Percentiles rank a stretch among this genome's conserved stretches.
These are phyloP conservation scores for Tenodera sinensis DNA, from an alignment of 2,888 invertebrate genomes.

Conservation along the genomic window DNA sequence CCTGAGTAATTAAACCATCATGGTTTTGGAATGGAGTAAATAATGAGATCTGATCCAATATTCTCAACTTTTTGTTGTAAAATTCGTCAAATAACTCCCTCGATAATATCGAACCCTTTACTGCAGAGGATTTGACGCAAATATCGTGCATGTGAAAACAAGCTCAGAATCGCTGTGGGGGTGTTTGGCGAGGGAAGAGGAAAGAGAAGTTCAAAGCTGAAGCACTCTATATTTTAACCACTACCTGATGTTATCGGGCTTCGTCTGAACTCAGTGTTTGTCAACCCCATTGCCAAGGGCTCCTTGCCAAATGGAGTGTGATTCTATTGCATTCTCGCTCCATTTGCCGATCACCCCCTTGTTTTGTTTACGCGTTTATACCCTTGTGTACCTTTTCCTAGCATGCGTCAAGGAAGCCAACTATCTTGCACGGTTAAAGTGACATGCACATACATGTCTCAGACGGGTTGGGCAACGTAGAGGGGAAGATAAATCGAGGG, in stretches of 20 bases:
- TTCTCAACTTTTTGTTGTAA: not conserved
- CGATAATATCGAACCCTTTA: too few species aligned
- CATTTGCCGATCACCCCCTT: constrained; percentile 18
- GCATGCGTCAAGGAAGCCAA: not conserved
- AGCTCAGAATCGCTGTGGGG: not conserved
- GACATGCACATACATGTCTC: not conserved
- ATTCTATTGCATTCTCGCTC: constrained; percentile 23
- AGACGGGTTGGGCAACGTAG: not conserved
- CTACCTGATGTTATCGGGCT: not conserved
- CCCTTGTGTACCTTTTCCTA: not conserved
- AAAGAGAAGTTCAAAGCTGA: not conserved
- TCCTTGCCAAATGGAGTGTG: constrained; percentile 23
- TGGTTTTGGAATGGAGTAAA: not conserved
- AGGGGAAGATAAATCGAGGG: not conserved
- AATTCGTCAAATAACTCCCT: not conserved
- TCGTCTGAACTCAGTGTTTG: not conserved
- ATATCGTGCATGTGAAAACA: not conserved
- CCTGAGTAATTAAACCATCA: too few species aligned
- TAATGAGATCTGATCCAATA: not conserved
- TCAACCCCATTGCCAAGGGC: not conserved
- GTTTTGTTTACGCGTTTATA: constrained; percentile 10
- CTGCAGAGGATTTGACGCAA: too few species aligned
- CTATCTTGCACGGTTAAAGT: not conserved
- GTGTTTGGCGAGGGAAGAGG: not conserved
- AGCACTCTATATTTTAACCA: not conserved